These are phyloP conservation scores for Drosophila imparisetae DNA, from an alignment of 2,888 invertebrate species.

Conservation along the genomic window DNA sequence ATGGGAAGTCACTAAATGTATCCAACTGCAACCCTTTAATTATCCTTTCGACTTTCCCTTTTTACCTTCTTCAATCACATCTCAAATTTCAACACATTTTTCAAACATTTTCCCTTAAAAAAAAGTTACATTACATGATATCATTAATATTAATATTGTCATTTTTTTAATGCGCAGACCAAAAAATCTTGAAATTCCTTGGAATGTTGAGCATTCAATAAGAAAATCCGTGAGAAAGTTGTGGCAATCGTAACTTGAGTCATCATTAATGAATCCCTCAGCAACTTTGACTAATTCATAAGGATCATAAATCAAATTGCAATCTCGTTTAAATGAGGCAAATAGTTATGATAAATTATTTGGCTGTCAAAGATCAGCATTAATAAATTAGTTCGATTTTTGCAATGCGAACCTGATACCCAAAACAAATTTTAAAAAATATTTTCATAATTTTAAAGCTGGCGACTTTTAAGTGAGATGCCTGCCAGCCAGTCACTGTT, in stretches of 20 bases:
- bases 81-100: conserved; percentile 36
- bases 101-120: conserved; percentile 43
- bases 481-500: conserved; percentile 64
- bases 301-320: conserved; percentile 69
- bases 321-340: conserved; percentile 57
- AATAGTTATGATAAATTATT: conserved; percentile 68
- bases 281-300: conserved; percentile 37
- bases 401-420: conserved; percentile 56
- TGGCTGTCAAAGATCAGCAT: conserved; percentile 21
- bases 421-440: conserved; percentile 58
- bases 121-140: conserved; percentile 46
- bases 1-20: conserved; percentile 20
- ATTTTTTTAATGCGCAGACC: conserved; percentile 53
- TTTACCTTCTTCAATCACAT: conserved; percentile 48
- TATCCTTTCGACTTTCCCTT: conserved; percentile 34
- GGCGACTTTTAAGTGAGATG: conserved; percentile 48
- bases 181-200: conserved; percentile 2
- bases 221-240: conserved; percentile 68
- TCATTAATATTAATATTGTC: conserved; percentile 83
- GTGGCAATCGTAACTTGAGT: conserved; percentile 57
- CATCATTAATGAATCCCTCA: not conserved
- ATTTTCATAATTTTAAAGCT: conserved; percentile 74
- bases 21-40: conserved; percentile 41
- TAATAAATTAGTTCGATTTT: conserved; percentile 69
- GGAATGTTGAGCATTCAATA: conserved; percentile 17